Evolutionary conservation across 2,888 invertebrate species (phyloP).

Genomic region (Dynastes tityus): DNA sequence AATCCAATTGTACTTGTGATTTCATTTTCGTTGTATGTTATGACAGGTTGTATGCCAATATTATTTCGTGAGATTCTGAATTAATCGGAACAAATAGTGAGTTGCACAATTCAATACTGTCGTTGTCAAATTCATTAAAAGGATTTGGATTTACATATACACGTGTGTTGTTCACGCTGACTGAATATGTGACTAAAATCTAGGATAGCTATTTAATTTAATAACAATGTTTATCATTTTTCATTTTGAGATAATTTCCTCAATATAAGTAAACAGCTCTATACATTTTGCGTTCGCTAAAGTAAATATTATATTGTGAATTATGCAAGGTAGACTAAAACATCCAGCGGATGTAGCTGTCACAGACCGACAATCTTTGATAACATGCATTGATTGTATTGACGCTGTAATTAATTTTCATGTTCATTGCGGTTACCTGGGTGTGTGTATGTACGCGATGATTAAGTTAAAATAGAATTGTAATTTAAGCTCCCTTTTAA

Average conservation of each 20-base stretch:
- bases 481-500: background rate
- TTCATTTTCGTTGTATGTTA: constrained; percentile 30
- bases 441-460: background rate
- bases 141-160: no score
- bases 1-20: constrained; percentile 42
- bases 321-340: background rate
- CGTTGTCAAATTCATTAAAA: no score
- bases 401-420: constrained; percentile 13
- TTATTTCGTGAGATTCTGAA: no score
- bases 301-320: background rate
- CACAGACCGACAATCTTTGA: constrained; percentile 4
- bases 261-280: background rate
- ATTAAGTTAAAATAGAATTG: constrained; percentile 1
- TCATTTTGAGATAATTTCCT: no score
- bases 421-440: constrained; percentile 1
- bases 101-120: no score
- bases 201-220: no score
- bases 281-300: background rate
- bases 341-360: background rate
- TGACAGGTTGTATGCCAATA: constrained; percentile 3
- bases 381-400: constrained; percentile 1
- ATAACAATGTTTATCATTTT: no score
- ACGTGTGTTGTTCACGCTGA: no score
- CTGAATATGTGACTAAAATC: no score
- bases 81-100: no score